Evolutionary conservation across 2,797 vertebrate species (phyloP), one percentile per base, ranked within the genome.

Genomic region (Coilia nasus): DNA sequence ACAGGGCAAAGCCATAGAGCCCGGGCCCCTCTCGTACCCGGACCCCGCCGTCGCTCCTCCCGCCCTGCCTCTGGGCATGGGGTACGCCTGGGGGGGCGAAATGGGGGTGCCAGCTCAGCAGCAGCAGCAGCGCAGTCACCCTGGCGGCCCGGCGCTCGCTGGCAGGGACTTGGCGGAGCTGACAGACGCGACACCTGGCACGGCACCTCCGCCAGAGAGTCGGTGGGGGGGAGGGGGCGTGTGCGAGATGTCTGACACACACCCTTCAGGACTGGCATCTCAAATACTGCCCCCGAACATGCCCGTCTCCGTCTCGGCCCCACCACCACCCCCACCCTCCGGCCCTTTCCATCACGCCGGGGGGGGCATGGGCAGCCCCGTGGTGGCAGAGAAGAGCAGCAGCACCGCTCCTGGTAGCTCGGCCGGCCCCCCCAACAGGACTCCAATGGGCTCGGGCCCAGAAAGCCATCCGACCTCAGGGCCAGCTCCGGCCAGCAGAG

Each of bases 101-200:
- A 60, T 83, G 81, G 84, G 44, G 31, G 71, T 0, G n/a, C 59
- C 62, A 50, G 2, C 35, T 41, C 35, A 41, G 35, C 35, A 41
- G 35, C 94, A 92, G 90, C 90, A 91, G 46, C 94, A 92, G 90
- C 89, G 91, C 28, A 87, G 88, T 67, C 96, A 90, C 82, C 56
- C 89, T 28, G 81, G 31, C 3, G 67, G 31, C 6, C 28, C 17
- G 28, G 6, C 31, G 28, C 28, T 75, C 0, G 71, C 19, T 0
- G 17, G 19, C 17, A 41, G 17, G 31, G 71, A 78, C 71, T 19
- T 35, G 0, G n/a, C 67, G 1, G 90, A 84, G 87, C 89, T 2
- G 41, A 88, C 19, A 88, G 88, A 78, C 15, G 0, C 15, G 0
- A 91, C 23, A 87, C 88, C 88, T 75, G 95, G 89, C 82, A 54